Conservation (phyloP, 2,888 invertebrate genomes). For the Agriopis marginaria region DNA sequence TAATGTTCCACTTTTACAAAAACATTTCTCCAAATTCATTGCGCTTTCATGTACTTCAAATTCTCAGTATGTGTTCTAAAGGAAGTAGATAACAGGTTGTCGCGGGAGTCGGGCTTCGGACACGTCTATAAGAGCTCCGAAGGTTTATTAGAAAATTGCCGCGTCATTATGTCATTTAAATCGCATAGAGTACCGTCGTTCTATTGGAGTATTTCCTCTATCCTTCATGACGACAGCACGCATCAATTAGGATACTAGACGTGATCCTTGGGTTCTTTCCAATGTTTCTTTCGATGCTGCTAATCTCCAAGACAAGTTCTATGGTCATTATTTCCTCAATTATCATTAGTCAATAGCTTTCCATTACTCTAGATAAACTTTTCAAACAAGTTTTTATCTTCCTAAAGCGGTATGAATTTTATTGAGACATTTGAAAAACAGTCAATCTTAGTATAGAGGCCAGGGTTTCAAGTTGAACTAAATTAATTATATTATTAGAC, state of each 20-base stretch:
- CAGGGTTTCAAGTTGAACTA: too few species aligned
- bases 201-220: slow-evolving; percentile 86
- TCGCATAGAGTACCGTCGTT: slow-evolving; percentile 86
- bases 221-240: slow-evolving; percentile 83
- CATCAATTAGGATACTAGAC: slow-evolving; percentile 81
- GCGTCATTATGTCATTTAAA: slow-evolving; percentile 86
- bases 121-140: slow-evolving; percentile 81
- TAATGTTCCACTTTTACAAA: neutral
- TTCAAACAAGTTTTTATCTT: neutral
- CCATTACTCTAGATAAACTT: neutral
- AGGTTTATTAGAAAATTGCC: slow-evolving; percentile 87
- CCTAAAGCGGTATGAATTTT: neutral
- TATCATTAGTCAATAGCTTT: neutral
- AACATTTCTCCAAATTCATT: neutral
- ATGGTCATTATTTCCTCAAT: neutral
- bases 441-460: too few species aligned
- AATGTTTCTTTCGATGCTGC: slow-evolving; percentile 38
- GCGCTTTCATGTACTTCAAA: slow-evolving; percentile 17
- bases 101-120: slow-evolving; percentile 75
- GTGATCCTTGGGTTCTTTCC: slow-evolving; percentile 67
- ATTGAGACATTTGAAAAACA: neutral
- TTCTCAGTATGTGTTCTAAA: slow-evolving; percentile 70
- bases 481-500: too few species aligned
- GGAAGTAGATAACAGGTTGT: slow-evolving; percentile 82
- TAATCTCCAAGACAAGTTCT: neutral